Evolutionary conservation across 1,140 invertebrate species (phyloP).

Genomic region (Semibalanus balanoides): DNA sequence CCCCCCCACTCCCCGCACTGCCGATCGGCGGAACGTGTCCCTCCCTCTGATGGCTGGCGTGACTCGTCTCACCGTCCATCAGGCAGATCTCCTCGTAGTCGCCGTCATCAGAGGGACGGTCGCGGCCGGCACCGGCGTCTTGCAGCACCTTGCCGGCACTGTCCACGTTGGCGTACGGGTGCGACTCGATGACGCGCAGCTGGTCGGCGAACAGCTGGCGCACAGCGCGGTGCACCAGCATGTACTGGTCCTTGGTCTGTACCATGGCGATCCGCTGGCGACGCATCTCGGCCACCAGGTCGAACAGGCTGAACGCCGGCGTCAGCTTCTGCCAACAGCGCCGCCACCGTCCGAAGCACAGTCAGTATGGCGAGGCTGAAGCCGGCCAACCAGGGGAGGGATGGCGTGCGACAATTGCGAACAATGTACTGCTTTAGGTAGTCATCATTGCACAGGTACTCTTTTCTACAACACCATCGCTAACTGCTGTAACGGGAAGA

Average conservation of each 20-base stretch:
- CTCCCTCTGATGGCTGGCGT: no score
- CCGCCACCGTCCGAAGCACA: no score
- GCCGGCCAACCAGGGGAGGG: no score
- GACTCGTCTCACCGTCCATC: constrained; percentile 26
- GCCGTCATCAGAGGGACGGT: no score
- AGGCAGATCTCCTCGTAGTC: constrained; percentile 24
- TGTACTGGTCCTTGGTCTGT: constrained; percentile 42
- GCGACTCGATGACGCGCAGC: constrained; percentile 40
- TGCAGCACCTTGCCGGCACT: constrained; percentile 31
- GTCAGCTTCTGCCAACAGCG: constrained; percentile 41
- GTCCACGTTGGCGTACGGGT: constrained; percentile 42
- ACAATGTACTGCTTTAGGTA: no score
- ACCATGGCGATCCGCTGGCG: constrained; percentile 46
- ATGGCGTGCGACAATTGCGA: no score
- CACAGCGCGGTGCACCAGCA: constrained; percentile 38
- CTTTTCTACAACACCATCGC: constrained; percentile 39
- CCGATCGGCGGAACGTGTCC: constrained; percentile 31
- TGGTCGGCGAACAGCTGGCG: constrained; percentile 40
- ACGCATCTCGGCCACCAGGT: constrained; percentile 41
- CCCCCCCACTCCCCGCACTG: constrained; percentile 13
- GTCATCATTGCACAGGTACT: no score
- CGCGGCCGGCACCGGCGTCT: constrained; percentile 20
- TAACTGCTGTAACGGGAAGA: constrained; percentile 31
- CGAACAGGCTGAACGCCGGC: constrained; percentile 39
- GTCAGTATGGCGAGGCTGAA: no score